Percentiles rank a stretch among this genome's conserved stretches.
Conservation (phyloP, 2,113 vertebrate genomes). For the Lepisosteus oculatus region DNA sequence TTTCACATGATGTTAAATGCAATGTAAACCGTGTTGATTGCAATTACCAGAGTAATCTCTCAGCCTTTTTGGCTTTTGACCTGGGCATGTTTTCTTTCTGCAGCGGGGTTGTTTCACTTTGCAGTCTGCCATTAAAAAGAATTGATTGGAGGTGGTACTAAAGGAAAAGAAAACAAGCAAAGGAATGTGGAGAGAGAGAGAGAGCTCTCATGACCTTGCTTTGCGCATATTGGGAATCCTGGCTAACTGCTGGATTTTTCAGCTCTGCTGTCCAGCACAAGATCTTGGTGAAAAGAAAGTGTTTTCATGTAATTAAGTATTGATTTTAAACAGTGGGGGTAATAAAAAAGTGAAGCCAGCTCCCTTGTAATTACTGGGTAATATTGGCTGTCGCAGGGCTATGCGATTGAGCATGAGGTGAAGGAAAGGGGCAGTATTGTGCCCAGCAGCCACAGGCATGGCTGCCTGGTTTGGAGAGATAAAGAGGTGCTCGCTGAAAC, state of each 20-base stretch:
- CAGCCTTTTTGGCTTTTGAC: too few relatives aligned
- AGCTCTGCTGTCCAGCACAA: constrained; percentile 29
- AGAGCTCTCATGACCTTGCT: constrained; percentile 29
- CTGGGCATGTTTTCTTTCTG: too few relatives aligned
- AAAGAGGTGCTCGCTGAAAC: neutral
- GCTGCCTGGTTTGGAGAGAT: constrained; percentile 4
- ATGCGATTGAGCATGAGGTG: constrained; percentile 1
- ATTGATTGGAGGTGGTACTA: neutral
- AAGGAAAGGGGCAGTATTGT: constrained; percentile 15
- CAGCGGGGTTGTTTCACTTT: too few relatives aligned
- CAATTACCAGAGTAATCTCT: too few relatives aligned
- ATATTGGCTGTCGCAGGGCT: too few relatives aligned
- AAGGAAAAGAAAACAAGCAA: neutral
- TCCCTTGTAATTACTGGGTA: constrained; percentile 1
- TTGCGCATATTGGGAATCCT: constrained; percentile 25
- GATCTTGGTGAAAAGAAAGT: constrained; percentile 40
- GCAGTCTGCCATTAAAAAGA: too few relatives aligned
- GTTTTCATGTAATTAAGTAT: constrained; percentile 59
- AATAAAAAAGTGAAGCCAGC: constrained; percentile 29
- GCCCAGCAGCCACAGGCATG: constrained; percentile 30
- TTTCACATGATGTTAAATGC: too few relatives aligned
- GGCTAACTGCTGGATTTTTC: constrained; percentile 33
- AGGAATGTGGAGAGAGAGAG: constrained; percentile 16
- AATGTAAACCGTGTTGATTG: too few relatives aligned
- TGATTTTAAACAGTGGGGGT: constrained; percentile 52